Base-by-base conservation (phyloP, 2,888 invertebrate species). In the Poecilus cupreus region DNA sequence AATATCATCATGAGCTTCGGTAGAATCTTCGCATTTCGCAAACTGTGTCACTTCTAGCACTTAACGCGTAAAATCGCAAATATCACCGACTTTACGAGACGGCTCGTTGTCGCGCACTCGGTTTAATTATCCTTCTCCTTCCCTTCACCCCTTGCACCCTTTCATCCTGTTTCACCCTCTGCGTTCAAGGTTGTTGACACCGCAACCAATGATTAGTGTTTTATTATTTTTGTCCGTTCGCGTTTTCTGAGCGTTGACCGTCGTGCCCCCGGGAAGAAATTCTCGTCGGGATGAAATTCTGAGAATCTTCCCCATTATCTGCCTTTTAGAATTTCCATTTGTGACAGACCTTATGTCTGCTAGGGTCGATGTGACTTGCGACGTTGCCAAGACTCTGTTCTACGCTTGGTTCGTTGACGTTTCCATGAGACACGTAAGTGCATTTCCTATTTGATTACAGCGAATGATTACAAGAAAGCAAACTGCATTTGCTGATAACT, bases 311-410 rank as follows among this genome's bases (percentile, higher is more conserved):
- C 60, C 74, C 37, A 81, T 81, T 81, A 75, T 81, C 81, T 57
- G 80, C 57, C 79, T 80, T 74, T 80, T 80, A 80, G 80, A 80
- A 72, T 80, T 80, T 80, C 80, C 80, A 80, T 80, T 80, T 74
- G 80, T 80, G 80, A 80, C 80, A 80, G 80, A 80, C 54, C 80
- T 74, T 72, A 70, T 43, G 46, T 79, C 54, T 54, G 57, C 74
- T 57, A 80, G 80, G 80, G 80, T 80, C 80, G 80, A 80, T 80
- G 57, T 80, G 32, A 43, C 74, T 60, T 37, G 60, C 80, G 18
- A 54, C 43, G 80, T 80, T 80, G 80, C 80, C 80, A 80, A 74
- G 74, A 74, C 54, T 72, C 22, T 16, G 68, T 49, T 74, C 37
- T 70, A 39, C 11, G 51, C 16, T 37, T 18, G 37, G 75, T 75